phyloP scores from a whole-genome alignment of 2,888 invertebrate genomes.

The Xestia c-nigrum region DNA sequence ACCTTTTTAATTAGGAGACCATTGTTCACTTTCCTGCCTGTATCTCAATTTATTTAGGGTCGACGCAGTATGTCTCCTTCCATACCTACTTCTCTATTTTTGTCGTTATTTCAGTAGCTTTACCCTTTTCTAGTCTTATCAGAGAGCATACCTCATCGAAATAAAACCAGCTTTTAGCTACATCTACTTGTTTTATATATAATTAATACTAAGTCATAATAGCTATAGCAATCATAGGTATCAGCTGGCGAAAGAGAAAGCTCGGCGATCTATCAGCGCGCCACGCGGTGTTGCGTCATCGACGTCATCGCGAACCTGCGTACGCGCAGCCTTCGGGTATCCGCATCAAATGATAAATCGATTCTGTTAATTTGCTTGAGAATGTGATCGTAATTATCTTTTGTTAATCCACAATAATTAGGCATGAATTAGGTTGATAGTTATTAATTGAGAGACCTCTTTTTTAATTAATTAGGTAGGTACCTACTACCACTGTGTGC shows the following conservation, averaged over 20 bases:
- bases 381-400: slow-evolving; percentile 26
- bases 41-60: neutral
- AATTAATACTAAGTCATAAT: slow-evolving; percentile 26
- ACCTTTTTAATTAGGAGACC: neutral
- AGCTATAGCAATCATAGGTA: slow-evolving; percentile 20
- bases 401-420: neutral
- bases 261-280: slow-evolving; percentile 72
- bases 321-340: slow-evolving; percentile 63
- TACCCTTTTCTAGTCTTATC: neutral
- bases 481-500: neutral
- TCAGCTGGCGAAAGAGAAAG: slow-evolving; percentile 78
- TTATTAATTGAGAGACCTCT: neutral
- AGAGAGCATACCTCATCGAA: slow-evolving; percentile 1
- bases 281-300: slow-evolving; percentile 65
- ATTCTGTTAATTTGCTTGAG: slow-evolving; percentile 34
- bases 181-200: slow-evolving; percentile 5
- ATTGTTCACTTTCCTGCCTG: neutral
- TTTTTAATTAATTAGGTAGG: neutral
- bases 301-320: slow-evolving; percentile 67
- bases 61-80: neutral
- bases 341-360: slow-evolving; percentile 53
- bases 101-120: too few species aligned
- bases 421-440: neutral
- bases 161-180: neutral
- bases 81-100: neutral